Evolutionary conservation across 2,888 invertebrate genomes (phyloP).

Genomic region (Teinopalpus imperialis): DNA sequence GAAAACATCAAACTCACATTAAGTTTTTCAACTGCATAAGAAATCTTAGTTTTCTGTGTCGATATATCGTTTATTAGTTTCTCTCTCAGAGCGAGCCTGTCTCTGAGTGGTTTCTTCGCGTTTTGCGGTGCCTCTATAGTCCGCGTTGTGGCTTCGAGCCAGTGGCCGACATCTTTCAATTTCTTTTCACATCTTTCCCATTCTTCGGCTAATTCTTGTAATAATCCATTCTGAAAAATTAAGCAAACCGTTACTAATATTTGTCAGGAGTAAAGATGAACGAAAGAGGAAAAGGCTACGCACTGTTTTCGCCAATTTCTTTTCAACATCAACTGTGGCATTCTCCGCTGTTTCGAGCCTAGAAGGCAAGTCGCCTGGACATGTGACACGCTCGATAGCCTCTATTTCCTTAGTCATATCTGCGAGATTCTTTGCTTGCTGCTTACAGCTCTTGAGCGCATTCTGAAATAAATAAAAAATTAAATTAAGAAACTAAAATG

Average conservation of each 20-base stretch:
- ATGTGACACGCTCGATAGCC: conserved; percentile 90
- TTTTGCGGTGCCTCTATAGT: conserved; percentile 90
- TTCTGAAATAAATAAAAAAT: conserved; percentile 77
- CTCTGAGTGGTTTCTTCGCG: conserved; percentile 92
- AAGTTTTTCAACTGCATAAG: conserved; percentile 94
- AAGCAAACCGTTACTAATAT: conserved; percentile 16
- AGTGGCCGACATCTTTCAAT: conserved; percentile 92
- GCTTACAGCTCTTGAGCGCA: conserved; percentile 94
- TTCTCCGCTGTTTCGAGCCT: conserved; percentile 94
- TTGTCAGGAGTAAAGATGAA: background rate
- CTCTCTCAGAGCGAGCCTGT: conserved; percentile 92
- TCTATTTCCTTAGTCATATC: conserved; percentile 96
- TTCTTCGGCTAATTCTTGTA: conserved; percentile 96
- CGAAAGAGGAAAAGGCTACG: conserved; percentile 42
- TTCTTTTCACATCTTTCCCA: conserved; percentile 98
- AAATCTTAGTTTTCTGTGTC: conserved; percentile 94
- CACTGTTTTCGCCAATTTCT: conserved; percentile 92
- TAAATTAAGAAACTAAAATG: background rate
- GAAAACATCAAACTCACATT: conserved; percentile 83
- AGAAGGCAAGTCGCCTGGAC: conserved; percentile 91
- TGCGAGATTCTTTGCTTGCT: conserved; percentile 91
- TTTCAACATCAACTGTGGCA: conserved; percentile 92
- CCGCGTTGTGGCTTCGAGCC: conserved; percentile 93
- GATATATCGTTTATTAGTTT: conserved; percentile 93
- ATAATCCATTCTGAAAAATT: conserved; percentile 87